A percentile compares a stretch with the other conserved stretches of the same genome.
Evolutionary conservation across 2,888 invertebrate genomes (phyloP).

Genomic region (Taenaris catops): DNA sequence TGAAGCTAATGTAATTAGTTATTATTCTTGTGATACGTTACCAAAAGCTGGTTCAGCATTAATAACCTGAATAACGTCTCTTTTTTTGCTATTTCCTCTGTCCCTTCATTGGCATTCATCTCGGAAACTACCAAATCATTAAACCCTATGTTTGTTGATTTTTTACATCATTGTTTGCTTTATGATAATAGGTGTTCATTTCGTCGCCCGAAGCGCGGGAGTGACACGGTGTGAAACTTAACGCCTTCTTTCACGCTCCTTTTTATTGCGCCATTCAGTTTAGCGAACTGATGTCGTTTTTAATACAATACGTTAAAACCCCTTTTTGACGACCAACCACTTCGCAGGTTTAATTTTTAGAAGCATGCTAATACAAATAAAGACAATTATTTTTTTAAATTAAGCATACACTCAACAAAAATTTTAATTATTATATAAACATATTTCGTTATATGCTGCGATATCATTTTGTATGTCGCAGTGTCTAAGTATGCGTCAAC

Average conservation of each 20-base stretch:
- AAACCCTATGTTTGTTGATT: constrained; percentile 52
- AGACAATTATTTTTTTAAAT: neutral
- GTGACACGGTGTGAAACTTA: constrained; percentile 73
- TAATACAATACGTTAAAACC: constrained; percentile 39
- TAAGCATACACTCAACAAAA: neutral
- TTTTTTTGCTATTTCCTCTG: constrained; percentile 70
- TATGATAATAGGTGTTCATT: constrained; percentile 77
- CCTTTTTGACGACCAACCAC: neutral
- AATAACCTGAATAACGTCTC: constrained; percentile 60
- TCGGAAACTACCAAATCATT: constrained; percentile 52
- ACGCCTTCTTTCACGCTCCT: constrained; percentile 70
- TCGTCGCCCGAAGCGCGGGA: constrained; percentile 55
- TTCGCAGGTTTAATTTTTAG: constrained; percentile 4
- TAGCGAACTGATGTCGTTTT: constrained; percentile 66
- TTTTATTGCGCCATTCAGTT: constrained; percentile 72
- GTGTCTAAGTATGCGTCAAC: too few species aligned
- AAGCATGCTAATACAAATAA: neutral
- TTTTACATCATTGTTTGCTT: constrained; percentile 72
- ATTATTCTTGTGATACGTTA: constrained; percentile 8
- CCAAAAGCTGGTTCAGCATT: constrained; percentile 24
- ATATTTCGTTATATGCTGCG: too few species aligned
- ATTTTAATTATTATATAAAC: neutral
- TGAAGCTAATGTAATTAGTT: too few species aligned
- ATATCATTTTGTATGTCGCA: too few species aligned
- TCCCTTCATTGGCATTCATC: constrained; percentile 67